Conservation (phyloP, 2,113 vertebrate species). For the Elgaria multicarinata region DNA sequence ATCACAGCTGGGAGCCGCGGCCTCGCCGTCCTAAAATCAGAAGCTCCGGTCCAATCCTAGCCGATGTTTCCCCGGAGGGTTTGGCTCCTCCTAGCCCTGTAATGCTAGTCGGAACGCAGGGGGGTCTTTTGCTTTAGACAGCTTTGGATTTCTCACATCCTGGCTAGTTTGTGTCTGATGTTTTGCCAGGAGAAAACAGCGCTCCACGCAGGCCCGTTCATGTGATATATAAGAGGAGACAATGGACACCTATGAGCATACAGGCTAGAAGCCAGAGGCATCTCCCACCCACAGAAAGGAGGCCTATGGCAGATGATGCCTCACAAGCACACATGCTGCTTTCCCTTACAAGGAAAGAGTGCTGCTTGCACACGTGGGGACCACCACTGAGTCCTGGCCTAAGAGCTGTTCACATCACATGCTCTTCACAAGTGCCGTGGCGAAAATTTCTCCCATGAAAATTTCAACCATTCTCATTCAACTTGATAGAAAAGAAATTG, state of each 20-base stretch:
- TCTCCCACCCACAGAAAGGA: background rate
- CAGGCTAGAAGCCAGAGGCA: background rate
- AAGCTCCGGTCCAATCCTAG: background rate
- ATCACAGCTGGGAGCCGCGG: background rate
- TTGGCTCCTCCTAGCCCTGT: background rate
- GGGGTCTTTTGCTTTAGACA: background rate
- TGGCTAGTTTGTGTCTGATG: background rate
- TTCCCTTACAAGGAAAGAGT: background rate
- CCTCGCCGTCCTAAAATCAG: background rate
- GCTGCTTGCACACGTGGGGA: background rate
- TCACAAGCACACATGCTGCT: background rate
- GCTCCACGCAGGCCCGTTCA: background rate
- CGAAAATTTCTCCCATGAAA: no score
- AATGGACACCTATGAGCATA: background rate
- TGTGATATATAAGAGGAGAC: no score
- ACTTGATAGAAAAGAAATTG: no score
- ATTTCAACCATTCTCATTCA: no score
- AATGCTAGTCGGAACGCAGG: background rate
- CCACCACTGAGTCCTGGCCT: background rate
- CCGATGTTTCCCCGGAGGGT: background rate
- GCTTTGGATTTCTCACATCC: background rate
- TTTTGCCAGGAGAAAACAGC: background rate
- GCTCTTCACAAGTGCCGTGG: no score
- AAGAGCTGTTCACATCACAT: background rate
- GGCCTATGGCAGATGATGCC: background rate